These are phyloP conservation scores for Drosophila malerkotliana DNA, from an alignment of 1,140 invertebrate genomes.

Conservation along the genomic window DNA sequence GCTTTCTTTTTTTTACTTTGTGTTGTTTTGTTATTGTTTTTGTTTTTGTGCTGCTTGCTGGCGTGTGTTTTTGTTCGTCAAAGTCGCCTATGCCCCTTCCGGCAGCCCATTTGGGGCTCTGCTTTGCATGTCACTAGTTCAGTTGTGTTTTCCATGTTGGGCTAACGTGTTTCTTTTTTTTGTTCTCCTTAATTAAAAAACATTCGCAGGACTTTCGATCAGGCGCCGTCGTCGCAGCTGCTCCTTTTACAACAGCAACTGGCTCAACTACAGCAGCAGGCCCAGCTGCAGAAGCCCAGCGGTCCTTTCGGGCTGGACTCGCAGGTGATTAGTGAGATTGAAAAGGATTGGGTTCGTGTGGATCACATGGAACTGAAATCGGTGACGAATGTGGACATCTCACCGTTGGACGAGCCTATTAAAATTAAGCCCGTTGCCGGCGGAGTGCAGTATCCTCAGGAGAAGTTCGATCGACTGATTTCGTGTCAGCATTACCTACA, in stretches of 20 bases:
- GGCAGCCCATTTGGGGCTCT: constrained; percentile 4
- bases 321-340: constrained; percentile 87
- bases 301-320: constrained; percentile 90
- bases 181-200: not conserved
- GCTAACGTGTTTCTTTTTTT: not conserved
- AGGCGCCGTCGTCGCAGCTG: constrained; percentile 63
- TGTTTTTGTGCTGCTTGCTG: constrained; percentile 28
- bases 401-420: constrained; percentile 85
- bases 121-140: constrained; percentile 4
- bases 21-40: constrained; percentile 19
- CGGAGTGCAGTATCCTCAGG: constrained; percentile 85
- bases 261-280: constrained; percentile 60
- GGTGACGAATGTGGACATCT: constrained; percentile 84
- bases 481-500: constrained; percentile 64
- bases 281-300: constrained; percentile 71
- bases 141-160: constrained; percentile 1
- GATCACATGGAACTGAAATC: constrained; percentile 83
- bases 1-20: constrained; percentile 56
- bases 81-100: constrained; percentile 9
- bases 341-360: constrained; percentile 83
- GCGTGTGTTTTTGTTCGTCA: constrained; percentile 29
- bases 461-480: constrained; percentile 84
- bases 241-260: constrained; percentile 63
- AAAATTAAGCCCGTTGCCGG: constrained; percentile 80
- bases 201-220: constrained; percentile 72